Conservation (phyloP, 2,888 invertebrate species). For the Temnothorax ravouxi region DNA sequence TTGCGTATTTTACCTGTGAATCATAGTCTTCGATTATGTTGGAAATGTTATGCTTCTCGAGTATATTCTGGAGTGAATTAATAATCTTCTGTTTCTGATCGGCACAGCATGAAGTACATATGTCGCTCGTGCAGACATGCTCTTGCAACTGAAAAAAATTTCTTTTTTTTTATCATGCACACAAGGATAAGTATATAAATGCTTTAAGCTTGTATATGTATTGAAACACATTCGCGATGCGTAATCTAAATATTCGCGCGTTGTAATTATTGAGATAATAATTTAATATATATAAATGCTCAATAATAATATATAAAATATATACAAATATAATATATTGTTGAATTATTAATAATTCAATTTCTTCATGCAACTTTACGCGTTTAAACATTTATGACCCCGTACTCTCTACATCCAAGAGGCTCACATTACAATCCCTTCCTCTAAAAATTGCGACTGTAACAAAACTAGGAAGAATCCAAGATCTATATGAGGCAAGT, state of each 20-base stretch:
- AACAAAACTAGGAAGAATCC: neutral
- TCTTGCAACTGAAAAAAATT: slow-evolving; percentile 72
- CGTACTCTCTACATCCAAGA: neutral
- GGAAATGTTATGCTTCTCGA: slow-evolving; percentile 65
- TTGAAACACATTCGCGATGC: neutral
- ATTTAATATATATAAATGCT: neutral
- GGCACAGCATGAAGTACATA: slow-evolving; percentile 73
- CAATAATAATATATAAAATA: neutral
- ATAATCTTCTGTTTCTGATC: slow-evolving; percentile 80
- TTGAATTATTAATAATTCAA: neutral
- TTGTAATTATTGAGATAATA: neutral
- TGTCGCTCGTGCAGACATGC: slow-evolving; percentile 70
- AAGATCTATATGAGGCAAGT: neutral
- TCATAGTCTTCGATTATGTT: slow-evolving; percentile 32
- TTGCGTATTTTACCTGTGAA: slow-evolving; percentile 51
- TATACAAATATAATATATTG: neutral
- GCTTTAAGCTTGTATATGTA: neutral
- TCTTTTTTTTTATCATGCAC: neutral
- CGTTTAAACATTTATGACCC: neutral
- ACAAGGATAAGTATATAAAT: neutral
- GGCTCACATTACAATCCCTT: neutral
- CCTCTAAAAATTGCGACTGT: neutral
- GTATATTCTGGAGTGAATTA: slow-evolving; percentile 80
- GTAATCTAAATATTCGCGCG: neutral
- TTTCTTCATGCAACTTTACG: neutral